A percentile compares a stretch with the other conserved stretches of the same genome.
phyloP scores from a whole-genome alignment of 2,113 vertebrate genomes.

The Sinocyclocheilus grahami region DNA sequence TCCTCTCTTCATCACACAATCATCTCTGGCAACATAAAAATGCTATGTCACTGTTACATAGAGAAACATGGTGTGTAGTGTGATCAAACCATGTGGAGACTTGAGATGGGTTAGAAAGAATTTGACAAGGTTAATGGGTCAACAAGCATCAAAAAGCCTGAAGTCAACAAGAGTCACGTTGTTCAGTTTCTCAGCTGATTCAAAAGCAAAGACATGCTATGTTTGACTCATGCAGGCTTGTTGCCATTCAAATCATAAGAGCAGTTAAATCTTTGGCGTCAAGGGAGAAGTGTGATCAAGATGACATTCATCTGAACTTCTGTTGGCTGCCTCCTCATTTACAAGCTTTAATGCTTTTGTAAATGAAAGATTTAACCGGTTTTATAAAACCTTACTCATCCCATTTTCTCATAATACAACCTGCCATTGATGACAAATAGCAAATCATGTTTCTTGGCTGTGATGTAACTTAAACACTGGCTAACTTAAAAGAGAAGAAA shows the following conservation, averaged over 20 bases:
- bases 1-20: neutral
- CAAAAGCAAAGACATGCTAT: neutral
- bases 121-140: neutral
- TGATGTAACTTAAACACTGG: neutral
- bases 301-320: neutral
- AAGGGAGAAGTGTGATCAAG: neutral
- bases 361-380: neutral
- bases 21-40: neutral
- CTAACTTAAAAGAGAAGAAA: neutral
- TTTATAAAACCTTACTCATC: neutral
- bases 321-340: neutral
- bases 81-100: constrained; percentile 1
- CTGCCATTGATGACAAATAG: neutral
- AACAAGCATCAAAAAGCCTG: neutral
- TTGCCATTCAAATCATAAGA: constrained; percentile 20
- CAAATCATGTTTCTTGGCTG: neutral
- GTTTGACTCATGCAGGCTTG: neutral
- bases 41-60: constrained; percentile 4
- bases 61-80: neutral
- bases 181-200: neutral
- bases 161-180: constrained; percentile 13
- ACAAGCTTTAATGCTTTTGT: neutral
- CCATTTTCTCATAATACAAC: neutral
- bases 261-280: neutral
- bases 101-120: neutral